These are phyloP conservation scores for Crotalus viridis DNA, from an alignment of 2,113 vertebrate genomes.

Conservation along the genomic window DNA sequence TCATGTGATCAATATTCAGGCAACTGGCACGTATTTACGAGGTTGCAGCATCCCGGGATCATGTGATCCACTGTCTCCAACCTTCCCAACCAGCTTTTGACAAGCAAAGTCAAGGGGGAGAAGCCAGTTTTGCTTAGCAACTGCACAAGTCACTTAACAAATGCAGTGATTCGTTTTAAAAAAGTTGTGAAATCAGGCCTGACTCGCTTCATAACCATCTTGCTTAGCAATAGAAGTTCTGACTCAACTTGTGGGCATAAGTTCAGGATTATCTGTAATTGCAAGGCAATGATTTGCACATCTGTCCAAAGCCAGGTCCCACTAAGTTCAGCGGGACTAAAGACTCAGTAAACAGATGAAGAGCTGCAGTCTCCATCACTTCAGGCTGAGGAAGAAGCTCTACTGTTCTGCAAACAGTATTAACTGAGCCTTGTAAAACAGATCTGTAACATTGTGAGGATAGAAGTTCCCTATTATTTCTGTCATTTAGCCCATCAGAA, in stretches of 20 bases:
- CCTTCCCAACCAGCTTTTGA: neutral
- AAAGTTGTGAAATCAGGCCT: neutral
- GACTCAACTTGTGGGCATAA: neutral
- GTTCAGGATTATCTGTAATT: neutral
- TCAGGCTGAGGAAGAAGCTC: neutral
- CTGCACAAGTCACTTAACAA: neutral
- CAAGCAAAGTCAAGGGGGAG: neutral
- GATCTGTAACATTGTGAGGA: slow-evolving; percentile 19
- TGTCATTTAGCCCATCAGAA: slow-evolving; percentile 32
- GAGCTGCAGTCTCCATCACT: neutral
- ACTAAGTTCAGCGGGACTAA: neutral
- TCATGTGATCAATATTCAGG: neutral
- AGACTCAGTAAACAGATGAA: neutral
- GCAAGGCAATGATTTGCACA: neutral
- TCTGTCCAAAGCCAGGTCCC: neutral
- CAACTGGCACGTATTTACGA: neutral
- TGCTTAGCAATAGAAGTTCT: neutral
- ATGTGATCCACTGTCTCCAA: neutral
- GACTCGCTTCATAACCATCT: neutral
- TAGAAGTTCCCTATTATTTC: slow-evolving; percentile 16
- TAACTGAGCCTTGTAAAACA: slow-evolving; percentile 14
- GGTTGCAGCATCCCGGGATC: neutral
- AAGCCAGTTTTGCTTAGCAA: neutral
- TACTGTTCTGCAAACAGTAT: slow-evolving; percentile 7
- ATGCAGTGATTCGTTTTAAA: neutral